Evolutionary conservation across 2,113 vertebrate genomes (phyloP), one percentile per base, ranked within the genome.

Genomic region (Stigmatopora nigra): DNA sequence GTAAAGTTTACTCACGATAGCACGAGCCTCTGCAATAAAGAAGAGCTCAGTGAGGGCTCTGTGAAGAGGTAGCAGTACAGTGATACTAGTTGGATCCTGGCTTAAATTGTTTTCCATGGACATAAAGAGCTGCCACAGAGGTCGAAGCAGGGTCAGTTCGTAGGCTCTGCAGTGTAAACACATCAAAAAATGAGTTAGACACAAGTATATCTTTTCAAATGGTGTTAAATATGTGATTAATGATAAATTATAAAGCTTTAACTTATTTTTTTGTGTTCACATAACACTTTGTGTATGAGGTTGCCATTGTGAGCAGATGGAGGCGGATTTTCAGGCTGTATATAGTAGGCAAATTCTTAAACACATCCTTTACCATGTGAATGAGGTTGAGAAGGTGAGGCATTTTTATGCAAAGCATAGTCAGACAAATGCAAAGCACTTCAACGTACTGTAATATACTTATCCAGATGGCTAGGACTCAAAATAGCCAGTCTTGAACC

Each of bases 11-110:
- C 93, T 95, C 86, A 99, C 97, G 68, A 88, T 87, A 55, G 94
- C 96, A 48, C 88, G 92, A 79, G 91, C 93, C 81, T 99, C 96
- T 0, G 97, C 92, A 2, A 96, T 86, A 49, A 96, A 96, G 90
- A 99, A 99, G 68, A 99, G 93, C 55, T 99, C 97, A 0, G 95
- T 94, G 69, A 99, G 94, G 17, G 97, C 95, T 13, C 96, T 91
- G 83, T 98, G 96, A 60, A 99, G 91, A 47, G 95, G 95, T 64
- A 94, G 92, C 64, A 98, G 92, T 79, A 98, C 91, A 0, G 92
- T 92, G 58, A 93, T 88, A 78, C 91, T 92, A 36, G 92, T 86
- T 45, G 90, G 76, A 7, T 98, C 94, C 2, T 93, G 92, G 78
- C 83, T 90, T 10, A 91, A 79, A 60, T 83, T 85, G 66, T 91